These are phyloP conservation scores for Fregata magnificens DNA, from an alignment of 2,113 vertebrate genomes.

Conservation along the genomic window DNA sequence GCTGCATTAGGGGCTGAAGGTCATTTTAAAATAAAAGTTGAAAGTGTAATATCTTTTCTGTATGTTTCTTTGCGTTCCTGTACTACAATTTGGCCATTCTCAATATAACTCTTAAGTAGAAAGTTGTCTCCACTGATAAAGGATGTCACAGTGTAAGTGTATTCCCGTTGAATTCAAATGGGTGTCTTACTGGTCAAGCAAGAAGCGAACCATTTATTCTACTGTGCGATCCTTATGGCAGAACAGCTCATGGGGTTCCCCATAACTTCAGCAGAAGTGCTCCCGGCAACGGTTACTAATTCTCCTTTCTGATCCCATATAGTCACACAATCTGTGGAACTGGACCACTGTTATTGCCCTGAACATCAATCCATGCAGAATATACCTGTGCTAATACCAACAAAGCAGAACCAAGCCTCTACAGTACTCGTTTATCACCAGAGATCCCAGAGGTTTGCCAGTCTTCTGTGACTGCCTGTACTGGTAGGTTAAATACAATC, in stretches of 20 bases:
- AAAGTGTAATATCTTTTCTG: background rate
- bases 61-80: background rate
- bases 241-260: background rate
- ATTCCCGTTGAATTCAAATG: background rate
- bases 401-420: background rate
- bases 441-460: background rate
- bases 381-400: background rate
- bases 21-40: background rate
- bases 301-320: background rate
- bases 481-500: background rate
- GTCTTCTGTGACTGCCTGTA: background rate
- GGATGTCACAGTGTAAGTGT: background rate
- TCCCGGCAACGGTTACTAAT: accelerated
- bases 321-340: background rate
- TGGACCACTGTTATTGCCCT: background rate
- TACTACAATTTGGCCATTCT: background rate
- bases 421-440: background rate
- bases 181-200: background rate
- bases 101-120: background rate
- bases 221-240: background rate
- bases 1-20: background rate
- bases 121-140: background rate
- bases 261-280: background rate
- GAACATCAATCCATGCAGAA: background rate
- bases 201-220: background rate